Base-by-base conservation (phyloP, 2,113 vertebrate genomes). In the Triplophysa tibetana region DNA sequence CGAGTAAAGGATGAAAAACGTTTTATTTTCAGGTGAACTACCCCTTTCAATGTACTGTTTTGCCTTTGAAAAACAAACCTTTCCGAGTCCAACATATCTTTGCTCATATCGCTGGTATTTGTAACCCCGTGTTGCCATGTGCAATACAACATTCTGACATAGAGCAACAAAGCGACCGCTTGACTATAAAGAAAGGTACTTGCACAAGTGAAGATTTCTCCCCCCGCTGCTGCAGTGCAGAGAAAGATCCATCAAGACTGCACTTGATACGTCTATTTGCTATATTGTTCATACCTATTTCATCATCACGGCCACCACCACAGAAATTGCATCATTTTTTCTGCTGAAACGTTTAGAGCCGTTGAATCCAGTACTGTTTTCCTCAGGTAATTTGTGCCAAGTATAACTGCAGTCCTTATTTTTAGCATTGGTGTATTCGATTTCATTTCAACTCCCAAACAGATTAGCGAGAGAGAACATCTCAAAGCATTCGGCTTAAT, bases 291-390 rank as follows among this genome's bases (percentile, higher is more conserved):
- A 65, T 54, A 61, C 43, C 21, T 16, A 65, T 76, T 65, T 76
- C 43, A 76, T 76, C 74, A 76, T 65, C 74, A 24, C 54, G 74
- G 61, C 74, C 74, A 76, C 74, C 43, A 52, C 62, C 74, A 76
- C 61, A 64, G 48, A 21, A 17, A 65, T 76, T 76, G 74, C 61
- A 65, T 76, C 74, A 76, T 76, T 17, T 38, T 19, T 65, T 65
- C 10, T 26, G 16, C 74, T 65, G 62, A 65, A 65, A 65, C 62
- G 52, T 65, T 65, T 33, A 11, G 54, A 48, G 38, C 21, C 58
- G 0, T 1, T 45, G 56, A 62, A 75, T 75, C 38, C 72, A 75
- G 58, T 60, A 62, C 6, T 45, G 24, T 75, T 75, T 75, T 41
- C 72, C 38, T 41, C 41, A 17, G 58, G 72, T 61, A 62, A 65